Evolutionary conservation across 2,113 vertebrate genomes (phyloP), one percentile per base, ranked within the genome.

Genomic region (Nesospiza acunhae): DNA sequence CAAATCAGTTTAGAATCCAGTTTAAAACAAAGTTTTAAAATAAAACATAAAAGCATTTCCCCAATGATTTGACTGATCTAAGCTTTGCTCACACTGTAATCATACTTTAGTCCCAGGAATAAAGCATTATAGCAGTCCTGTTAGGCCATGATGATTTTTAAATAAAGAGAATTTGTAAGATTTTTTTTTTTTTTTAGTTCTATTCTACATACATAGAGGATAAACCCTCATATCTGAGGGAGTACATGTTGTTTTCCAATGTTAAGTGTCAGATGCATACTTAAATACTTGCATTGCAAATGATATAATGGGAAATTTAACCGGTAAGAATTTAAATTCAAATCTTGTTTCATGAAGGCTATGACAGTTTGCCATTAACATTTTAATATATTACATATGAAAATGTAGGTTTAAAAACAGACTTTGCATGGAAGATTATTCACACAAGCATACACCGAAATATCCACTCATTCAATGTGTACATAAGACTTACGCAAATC

Each of bases 251-350:
- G 79, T 88, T 94, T 94, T 86, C 79, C 52, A 86, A 62, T 49
- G 87, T 87, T 96, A 96, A 95, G 88, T 92, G 90, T 78, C 64
- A 96, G 92, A 83, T 92, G 94, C 92, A 93, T 96, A 96, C 85
- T 90, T 88, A 93, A 91, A 64, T 91, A 88, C 87, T 81, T 92
- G 95, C 94, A 96, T 96, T 97, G 94, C 94, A 97, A 95, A 96
- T 95, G 67, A 95, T 75, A 83, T 69, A 97, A 96, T 95, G 94
- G 94, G 94, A 96, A 97, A 96, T 97, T 75, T 83, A 96, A 66
- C 89, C 0, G 3, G 84, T 94, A 94, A 92, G 92, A 95, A 94
- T 95, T 95, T 81, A 70, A 94, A 97, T 96, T 96, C 49, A 90
- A 93, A 94, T 89, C 85, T 93, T n/a, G 68, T 81, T 93, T 93